These are phyloP conservation scores for Bos javanicus DNA, from an alignment of 2,113 vertebrate genomes.

Conservation along the genomic window DNA sequence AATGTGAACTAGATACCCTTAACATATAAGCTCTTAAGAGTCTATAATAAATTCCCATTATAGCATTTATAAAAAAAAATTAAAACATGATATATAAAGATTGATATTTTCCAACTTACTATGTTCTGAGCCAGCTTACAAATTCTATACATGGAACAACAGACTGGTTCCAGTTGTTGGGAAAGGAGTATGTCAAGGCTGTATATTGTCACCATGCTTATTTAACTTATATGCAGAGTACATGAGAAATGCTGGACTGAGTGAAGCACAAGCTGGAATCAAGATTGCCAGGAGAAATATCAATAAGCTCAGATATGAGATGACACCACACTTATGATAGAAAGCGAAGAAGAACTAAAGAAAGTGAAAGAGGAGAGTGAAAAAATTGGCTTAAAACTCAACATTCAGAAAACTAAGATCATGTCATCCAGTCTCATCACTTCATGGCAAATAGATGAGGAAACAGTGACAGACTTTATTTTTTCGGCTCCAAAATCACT, in stretches of 20 bases:
- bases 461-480: background rate
- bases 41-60: background rate
- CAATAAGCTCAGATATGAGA: background rate
- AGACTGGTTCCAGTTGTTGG: background rate
- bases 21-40: background rate
- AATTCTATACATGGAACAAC: background rate
- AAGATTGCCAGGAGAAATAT: fast-evolving
- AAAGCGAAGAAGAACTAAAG: background rate
- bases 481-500: background rate
- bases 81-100: background rate
- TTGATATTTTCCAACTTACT: background rate
- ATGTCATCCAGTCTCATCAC: background rate
- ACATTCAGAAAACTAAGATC: background rate
- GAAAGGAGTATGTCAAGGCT: background rate
- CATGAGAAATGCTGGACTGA: background rate
- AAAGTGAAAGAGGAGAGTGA: background rate
- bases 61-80: background rate
- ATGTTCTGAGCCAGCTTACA: background rate
- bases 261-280: background rate
- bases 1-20: background rate
- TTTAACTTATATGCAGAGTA: background rate
- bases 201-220: background rate
- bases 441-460: background rate
- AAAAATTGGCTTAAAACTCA: background rate
- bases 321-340: background rate